Evolutionary conservation across 2,113 vertebrate genomes (phyloP).

Genomic region (Chionodraco myersi): DNA sequence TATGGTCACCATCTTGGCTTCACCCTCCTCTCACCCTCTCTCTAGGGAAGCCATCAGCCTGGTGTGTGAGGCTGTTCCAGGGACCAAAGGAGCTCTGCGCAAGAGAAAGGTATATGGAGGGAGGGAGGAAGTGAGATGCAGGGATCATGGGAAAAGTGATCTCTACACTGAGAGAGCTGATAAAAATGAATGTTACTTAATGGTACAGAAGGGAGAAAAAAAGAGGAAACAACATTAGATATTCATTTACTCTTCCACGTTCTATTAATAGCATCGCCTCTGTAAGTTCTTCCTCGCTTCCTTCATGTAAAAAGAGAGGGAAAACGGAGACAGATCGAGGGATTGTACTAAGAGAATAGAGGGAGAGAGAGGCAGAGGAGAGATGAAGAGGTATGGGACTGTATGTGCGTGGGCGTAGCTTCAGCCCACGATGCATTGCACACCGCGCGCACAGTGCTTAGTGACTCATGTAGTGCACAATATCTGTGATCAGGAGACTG

Average conservation of each 20-base stretch:
- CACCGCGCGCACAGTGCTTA: conserved; percentile 77
- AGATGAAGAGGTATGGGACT: conserved; percentile 72
- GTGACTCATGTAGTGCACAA: conserved; percentile 85
- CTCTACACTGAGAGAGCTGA: conserved; percentile 28
- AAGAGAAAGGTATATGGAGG: conserved; percentile 92
- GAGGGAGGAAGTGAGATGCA: neutral
- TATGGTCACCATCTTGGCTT: conserved; percentile 38
- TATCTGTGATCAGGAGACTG: conserved; percentile 80
- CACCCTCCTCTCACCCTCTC: conserved; percentile 24
- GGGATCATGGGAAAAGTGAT: conserved; percentile 25
- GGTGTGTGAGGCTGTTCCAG: conserved; percentile 94
- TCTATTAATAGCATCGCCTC: conserved; percentile 64
- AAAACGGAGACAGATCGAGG: conserved; percentile 31
- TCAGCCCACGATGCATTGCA: conserved; percentile 81
- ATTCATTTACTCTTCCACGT: conserved; percentile 59
- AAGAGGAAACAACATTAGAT: conserved; percentile 57
- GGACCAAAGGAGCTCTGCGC: conserved; percentile 93
- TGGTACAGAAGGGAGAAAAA: conserved; percentile 37
- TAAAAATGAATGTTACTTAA: conserved; percentile 37
- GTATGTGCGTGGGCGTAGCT: conserved; percentile 80
- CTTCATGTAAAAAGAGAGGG: conserved; percentile 53
- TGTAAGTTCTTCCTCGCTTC: conserved; percentile 48
- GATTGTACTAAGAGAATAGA: conserved; percentile 44
- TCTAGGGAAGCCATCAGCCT: conserved; percentile 96
- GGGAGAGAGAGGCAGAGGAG: conserved; percentile 48